Conservation (phyloP, 2,888 invertebrate species). For the Nasonia oneida region DNA sequence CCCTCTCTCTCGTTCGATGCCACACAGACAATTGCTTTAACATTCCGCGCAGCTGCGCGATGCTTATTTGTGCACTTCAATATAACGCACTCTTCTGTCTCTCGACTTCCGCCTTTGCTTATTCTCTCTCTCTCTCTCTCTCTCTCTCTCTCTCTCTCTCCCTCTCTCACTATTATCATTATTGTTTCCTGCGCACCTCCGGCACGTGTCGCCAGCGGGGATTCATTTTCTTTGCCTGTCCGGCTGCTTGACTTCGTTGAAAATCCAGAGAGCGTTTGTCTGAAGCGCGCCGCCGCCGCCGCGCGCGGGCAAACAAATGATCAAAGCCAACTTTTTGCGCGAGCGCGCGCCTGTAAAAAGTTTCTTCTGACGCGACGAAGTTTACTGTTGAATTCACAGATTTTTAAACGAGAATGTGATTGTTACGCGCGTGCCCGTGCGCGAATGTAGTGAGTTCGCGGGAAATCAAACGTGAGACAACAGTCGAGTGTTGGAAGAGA, state of each 20-base stretch:
- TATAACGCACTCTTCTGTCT: background rate
- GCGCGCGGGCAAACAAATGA: background rate
- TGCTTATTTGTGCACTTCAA: slow-evolving; percentile 13
- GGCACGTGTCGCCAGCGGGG: background rate
- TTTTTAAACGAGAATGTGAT: slow-evolving; percentile 7
- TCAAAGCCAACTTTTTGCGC: background rate
- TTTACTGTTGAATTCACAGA: background rate
- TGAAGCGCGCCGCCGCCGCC: background rate
- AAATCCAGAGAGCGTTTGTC: background rate
- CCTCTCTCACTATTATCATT: background rate
- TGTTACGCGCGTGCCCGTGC: background rate
- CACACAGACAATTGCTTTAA: slow-evolving; percentile 9
- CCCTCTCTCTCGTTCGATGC: slow-evolving; percentile 1
- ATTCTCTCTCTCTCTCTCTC: background rate
- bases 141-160: background rate
- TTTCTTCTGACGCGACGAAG: background rate
- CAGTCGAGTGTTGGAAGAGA: too few relatives aligned
- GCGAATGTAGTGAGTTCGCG: background rate
- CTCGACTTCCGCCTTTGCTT: background rate
- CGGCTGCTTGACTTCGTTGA: background rate
- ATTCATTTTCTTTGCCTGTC: background rate
- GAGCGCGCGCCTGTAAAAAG: background rate
- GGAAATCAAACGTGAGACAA: too few relatives aligned
- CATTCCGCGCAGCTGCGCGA: background rate
- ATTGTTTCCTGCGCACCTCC: background rate